These are phyloP conservation scores for Zaprionus ornatus DNA, from an alignment of 1,140 invertebrate species.

Conservation along the genomic window DNA sequence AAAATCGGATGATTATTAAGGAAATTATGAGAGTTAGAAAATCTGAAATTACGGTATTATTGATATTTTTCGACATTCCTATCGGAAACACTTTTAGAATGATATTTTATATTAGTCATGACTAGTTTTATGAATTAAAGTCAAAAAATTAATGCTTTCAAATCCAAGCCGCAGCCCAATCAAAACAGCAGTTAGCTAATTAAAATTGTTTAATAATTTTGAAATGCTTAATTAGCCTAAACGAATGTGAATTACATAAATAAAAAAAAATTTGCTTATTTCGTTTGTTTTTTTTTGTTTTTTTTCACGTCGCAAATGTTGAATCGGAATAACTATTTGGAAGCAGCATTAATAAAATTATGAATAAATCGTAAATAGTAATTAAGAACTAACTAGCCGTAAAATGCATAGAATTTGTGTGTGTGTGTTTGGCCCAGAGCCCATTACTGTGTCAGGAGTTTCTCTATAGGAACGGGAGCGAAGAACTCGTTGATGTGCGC, in stretches of 20 bases:
- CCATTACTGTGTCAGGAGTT: constrained; percentile 72
- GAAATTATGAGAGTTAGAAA: too few species aligned
- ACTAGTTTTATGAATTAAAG: too few species aligned
- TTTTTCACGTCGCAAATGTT: constrained; percentile 43
- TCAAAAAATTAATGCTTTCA: too few species aligned
- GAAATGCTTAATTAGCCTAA: constrained; percentile 15
- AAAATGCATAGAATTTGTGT: constrained; percentile 43
- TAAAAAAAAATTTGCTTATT: constrained; percentile 69
- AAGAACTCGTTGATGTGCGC: constrained; percentile 80
- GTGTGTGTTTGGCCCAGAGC: not conserved
- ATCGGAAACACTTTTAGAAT: too few species aligned
- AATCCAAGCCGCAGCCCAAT: not conserved
- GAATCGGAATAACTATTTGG: constrained; percentile 68
- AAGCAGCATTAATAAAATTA: constrained; percentile 65
- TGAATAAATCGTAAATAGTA: constrained; percentile 51
- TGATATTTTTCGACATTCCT: too few species aligned
- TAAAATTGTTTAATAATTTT: constrained; percentile 37
- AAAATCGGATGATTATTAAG: too few species aligned
- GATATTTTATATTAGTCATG: too few species aligned
- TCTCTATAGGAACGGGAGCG: constrained; percentile 78
- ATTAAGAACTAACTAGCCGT: constrained; percentile 63
- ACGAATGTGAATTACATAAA: constrained; percentile 55
- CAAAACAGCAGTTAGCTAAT: not conserved
- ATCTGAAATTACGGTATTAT: too few species aligned
- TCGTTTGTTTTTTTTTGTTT: constrained; percentile 31